A percentile compares a stretch with the other conserved stretches of the same genome.
phyloP scores from a whole-genome alignment of 2,797 vertebrate species.

The Myotis findleyi region DNA sequence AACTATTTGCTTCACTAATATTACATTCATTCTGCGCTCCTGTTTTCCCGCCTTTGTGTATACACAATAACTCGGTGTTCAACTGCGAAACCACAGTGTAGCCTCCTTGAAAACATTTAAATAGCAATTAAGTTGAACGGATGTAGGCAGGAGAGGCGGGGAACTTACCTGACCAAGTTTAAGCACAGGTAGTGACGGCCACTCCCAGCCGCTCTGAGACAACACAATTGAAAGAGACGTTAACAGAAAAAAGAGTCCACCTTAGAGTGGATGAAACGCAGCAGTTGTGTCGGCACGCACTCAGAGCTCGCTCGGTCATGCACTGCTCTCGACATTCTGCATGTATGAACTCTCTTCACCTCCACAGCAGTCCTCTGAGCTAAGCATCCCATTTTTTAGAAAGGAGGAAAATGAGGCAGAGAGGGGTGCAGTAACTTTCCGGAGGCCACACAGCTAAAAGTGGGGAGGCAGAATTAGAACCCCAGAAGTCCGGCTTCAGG shows the following conservation, averaged over 20 bases:
- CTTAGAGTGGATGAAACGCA: neutral
- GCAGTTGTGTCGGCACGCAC: neutral
- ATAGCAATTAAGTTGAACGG: neutral
- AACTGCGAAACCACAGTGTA: constrained; percentile 28
- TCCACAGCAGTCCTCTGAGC: neutral
- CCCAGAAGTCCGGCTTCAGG: neutral
- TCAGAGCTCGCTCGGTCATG: neutral
- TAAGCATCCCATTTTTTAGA: constrained; percentile 11
- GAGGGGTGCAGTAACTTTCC: neutral
- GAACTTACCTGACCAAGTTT: neutral
- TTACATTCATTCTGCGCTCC: neutral
- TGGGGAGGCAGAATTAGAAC: neutral
- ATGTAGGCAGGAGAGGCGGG: neutral
- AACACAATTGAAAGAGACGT: neutral
- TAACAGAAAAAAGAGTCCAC: neutral
- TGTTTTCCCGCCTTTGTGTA: neutral
- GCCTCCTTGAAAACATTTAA: constrained; percentile 38
- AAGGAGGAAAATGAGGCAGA: neutral
- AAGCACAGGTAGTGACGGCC: neutral
- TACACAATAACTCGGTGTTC: neutral
- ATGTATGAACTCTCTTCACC: neutral
- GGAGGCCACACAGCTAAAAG: neutral
- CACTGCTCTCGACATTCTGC: neutral
- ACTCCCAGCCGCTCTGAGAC: neutral
- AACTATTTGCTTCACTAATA: neutral